Base-by-base conservation (phyloP, 2,888 invertebrate genomes). In the Acanthosepion lycidas region DNA sequence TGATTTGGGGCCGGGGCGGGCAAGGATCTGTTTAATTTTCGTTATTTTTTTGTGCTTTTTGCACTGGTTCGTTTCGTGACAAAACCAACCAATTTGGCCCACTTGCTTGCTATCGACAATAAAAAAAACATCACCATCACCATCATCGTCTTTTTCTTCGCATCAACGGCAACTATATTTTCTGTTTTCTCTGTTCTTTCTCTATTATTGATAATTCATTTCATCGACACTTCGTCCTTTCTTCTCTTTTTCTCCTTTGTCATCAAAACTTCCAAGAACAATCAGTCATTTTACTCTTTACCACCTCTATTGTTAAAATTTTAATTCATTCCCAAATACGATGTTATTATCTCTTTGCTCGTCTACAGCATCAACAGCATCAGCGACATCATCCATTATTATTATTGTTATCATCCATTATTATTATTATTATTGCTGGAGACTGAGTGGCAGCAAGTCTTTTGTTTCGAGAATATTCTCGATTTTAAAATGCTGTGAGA, bases 21-120 rank as follows among this genome's bases (percentile, higher is more conserved):
- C 6, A 28, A n/a, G 8, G 12, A 28, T 78, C n/a, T 78, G 12
- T 78, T 78, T 78, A 3, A 78, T 28, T 78, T 78, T 78, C 6
- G 2, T 78, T 78, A 28, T 9, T 28, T 28, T 78, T 78, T 78
- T 78, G 78, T 78, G 28, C 28, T n/a, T 78, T 78, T 78, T n/a
- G 9, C 78, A 78, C 78, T 78, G 28, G 78, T 28, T n/a, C n/a
- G 78, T 78, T 78, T 28, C 78, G n/a, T 78, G 78, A 78, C 78
- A 78, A 78, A 78, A 78, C 78, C 78, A 78, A 78, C 78, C 78
- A 78, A 78, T 78, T 78, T 28, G 78, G n/a, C n/a, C 78, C 28
- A 78, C 26, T 78, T 28, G 78, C 78, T 78, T 78, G 78, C 78
- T 28, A 78, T 78, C 12, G n/a, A 78, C 78, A 78, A 78, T 78